Evolutionary conservation across 2,888 invertebrate species (phyloP).

Genomic region (Melipona beecheii): DNA sequence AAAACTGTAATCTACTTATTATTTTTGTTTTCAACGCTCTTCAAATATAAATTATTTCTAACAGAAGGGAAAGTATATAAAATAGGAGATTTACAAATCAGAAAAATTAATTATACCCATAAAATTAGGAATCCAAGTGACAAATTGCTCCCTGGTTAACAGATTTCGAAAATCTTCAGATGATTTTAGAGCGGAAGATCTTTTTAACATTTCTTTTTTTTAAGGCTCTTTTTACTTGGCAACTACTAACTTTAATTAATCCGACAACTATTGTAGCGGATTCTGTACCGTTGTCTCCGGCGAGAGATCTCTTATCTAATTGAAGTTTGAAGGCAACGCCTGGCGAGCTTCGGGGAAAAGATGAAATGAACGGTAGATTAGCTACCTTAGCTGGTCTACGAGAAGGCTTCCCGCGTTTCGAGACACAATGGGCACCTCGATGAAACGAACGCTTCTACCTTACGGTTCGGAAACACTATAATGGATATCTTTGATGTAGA

Average conservation of each 20-base stretch:
- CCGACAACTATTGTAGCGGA: neutral
- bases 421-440: constrained; percentile 51
- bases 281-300: constrained; percentile 33
- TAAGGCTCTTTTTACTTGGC: too few relatives aligned
- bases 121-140: neutral
- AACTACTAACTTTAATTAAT: constrained; percentile 1
- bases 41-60: neutral
- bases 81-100: neutral
- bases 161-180: neutral
- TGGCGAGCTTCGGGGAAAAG: constrained; percentile 44
- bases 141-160: neutral
- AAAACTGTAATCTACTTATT: neutral
- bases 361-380: constrained; percentile 53
- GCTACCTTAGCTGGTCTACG: constrained; percentile 18
- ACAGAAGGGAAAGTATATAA: neutral
- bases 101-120: neutral
- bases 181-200: neutral
- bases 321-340: constrained; percentile 52
- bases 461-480: constrained; percentile 49
- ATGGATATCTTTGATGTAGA: constrained; percentile 53
- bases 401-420: constrained; percentile 59
- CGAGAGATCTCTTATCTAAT: constrained; percentile 52
- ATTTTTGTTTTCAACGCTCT: neutral
- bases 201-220: neutral
- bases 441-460: constrained; percentile 40